A percentile compares a stretch with the other conserved stretches of the same genome.
Conservation (phyloP, 2,113 vertebrate genomes). For the Ageneiosus marmoratus region DNA sequence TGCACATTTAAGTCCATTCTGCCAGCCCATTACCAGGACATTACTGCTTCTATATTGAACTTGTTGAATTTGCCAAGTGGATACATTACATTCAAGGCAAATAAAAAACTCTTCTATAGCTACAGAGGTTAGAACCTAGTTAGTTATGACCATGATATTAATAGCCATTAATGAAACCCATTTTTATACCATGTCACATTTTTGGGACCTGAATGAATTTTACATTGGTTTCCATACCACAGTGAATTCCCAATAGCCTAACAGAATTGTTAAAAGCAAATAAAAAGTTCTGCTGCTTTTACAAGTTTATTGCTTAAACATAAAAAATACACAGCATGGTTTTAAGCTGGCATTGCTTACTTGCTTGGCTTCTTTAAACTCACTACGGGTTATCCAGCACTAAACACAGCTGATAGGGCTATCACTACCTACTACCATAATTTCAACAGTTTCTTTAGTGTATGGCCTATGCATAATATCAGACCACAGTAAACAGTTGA, state of each 20-base stretch:
- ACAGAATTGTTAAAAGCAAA: not conserved
- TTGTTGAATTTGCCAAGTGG: not conserved
- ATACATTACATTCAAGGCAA: not conserved
- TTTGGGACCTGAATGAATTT: not conserved
- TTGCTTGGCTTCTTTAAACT: not conserved
- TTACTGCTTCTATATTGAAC: not conserved
- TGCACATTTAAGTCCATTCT: not conserved
- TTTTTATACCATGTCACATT: not conserved
- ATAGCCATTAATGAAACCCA: not conserved
- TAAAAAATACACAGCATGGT: not conserved
- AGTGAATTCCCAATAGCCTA: not conserved
- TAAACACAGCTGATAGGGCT: not conserved
- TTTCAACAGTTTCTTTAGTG: not conserved
- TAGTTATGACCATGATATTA: not conserved
- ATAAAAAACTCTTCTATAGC: not conserved
- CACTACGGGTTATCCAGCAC: not conserved
- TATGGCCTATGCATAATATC: not conserved
- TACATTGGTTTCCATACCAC: not conserved
- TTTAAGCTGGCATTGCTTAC: not conserved
- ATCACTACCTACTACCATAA: not conserved
- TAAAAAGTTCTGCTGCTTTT: not conserved
- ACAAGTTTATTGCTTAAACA: not conserved
- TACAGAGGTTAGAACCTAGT: not conserved
- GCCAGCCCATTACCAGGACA: not conserved
- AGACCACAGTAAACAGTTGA: constrained; percentile 11